phyloP scores from a whole-genome alignment of 1,140 invertebrate genomes.

The Drosophila dunni region DNA sequence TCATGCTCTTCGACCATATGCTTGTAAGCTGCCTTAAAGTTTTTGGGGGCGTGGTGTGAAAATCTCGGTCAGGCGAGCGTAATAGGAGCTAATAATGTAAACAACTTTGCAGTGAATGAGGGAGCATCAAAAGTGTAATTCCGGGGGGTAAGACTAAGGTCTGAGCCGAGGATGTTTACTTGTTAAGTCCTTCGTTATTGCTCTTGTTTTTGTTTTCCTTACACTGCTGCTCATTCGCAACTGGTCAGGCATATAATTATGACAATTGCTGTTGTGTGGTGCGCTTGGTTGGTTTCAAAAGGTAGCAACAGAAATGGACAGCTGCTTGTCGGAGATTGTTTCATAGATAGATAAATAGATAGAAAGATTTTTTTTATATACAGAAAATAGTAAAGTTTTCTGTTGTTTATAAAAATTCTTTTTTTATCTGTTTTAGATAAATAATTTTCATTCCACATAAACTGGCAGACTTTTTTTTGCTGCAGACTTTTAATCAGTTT shows the following conservation, averaged over 20 bases:
- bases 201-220: constrained; percentile 27
- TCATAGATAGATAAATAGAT: not conserved
- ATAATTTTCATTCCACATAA: constrained; percentile 6
- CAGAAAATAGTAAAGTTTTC: too few species aligned
- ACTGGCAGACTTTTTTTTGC: constrained; percentile 1
- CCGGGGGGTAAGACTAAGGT: constrained; percentile 3
- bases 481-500: constrained; percentile 28
- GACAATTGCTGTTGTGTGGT: constrained; percentile 65
- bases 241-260: constrained; percentile 75
- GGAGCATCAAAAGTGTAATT: constrained; percentile 12
- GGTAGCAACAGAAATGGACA: constrained; percentile 36
- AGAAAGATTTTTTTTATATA: too few species aligned
- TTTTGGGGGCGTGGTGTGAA: constrained; percentile 24
- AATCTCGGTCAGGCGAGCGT: constrained; percentile 62
- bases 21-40: constrained; percentile 52
- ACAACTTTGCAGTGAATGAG: constrained; percentile 49
- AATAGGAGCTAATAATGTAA: constrained; percentile 76
- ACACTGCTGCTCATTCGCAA: constrained; percentile 53
- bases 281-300: constrained; percentile 60
- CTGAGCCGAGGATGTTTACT: constrained; percentile 15
- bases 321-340: not conserved
- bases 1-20: constrained; percentile 20
- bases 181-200: constrained; percentile 29
- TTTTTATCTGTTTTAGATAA: constrained; percentile 1
- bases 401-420: too few species aligned